These are phyloP conservation scores for Tipula unca DNA, from an alignment of 2,888 invertebrate genomes.

Conservation along the genomic window DNA sequence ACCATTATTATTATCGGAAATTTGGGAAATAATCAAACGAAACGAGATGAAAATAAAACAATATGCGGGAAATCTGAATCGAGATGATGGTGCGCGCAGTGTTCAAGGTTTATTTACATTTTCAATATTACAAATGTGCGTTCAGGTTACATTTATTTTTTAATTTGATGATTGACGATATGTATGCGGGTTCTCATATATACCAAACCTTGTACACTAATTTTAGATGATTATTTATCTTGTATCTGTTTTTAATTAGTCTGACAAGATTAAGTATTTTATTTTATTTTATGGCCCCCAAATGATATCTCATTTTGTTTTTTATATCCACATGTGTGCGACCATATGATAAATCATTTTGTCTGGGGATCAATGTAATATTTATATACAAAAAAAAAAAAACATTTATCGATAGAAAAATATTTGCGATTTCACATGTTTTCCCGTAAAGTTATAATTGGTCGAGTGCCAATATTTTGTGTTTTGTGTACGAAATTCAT, in stretches of 20 bases:
- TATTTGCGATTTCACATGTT: background rate
- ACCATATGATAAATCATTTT: background rate
- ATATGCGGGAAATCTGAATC: background rate
- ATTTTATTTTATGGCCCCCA: background rate
- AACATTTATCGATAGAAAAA: background rate
- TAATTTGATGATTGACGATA: background rate
- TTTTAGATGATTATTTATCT: background rate
- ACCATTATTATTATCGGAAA: background rate
- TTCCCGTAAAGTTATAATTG: background rate
- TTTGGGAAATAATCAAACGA: background rate
- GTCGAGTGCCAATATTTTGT: background rate
- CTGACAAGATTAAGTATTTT: background rate
- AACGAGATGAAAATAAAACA: background rate
- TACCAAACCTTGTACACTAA: background rate
- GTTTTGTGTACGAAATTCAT: background rate
- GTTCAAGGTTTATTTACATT: background rate
- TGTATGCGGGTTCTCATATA: background rate
- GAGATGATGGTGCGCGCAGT: too few relatives aligned
- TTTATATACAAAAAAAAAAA: background rate
- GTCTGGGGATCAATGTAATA: background rate
- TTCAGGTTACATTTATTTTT: background rate
- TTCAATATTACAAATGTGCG: background rate
- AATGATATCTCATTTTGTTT: background rate
- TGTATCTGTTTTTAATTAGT: background rate
- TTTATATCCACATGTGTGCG: background rate